These are phyloP conservation scores for Heteromormyrus szaboi DNA, from an alignment of 2,797 vertebrate genomes.

Conservation along the genomic window DNA sequence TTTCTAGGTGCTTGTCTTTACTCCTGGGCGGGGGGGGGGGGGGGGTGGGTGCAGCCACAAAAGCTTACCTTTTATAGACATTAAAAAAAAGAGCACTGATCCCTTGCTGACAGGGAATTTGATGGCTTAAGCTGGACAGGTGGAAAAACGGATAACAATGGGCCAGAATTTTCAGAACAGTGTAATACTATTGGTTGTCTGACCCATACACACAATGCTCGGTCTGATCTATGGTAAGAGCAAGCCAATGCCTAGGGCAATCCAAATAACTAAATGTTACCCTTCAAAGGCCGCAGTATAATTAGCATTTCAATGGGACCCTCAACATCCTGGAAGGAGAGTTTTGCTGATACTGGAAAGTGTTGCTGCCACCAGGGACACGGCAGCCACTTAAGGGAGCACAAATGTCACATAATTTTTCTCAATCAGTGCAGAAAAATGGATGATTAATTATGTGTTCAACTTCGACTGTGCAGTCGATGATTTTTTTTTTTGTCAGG, in stretches of 20 bases:
- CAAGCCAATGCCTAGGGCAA: not conserved
- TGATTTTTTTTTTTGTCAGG: not conserved
- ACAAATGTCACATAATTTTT: not conserved
- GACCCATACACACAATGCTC: not conserved
- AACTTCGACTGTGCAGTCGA: not conserved
- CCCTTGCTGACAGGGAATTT: not conserved
- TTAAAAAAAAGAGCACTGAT: not conserved
- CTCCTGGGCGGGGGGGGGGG: not conserved
- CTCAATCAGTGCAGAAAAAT: conserved; percentile 1
- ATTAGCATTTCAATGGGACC: conserved; percentile 7
- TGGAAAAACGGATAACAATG: not conserved
- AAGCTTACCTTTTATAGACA: not conserved
- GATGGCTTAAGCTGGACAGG: not conserved
- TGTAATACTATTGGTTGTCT: not conserved
- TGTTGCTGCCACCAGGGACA: not conserved
- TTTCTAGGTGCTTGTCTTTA: not conserved
- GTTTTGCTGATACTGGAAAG: conserved; percentile 2
- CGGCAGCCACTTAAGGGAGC: not conserved
- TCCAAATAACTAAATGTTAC: not conserved
- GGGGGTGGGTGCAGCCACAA: not conserved
- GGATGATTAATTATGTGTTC: not conserved
- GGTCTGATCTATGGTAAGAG: not conserved
- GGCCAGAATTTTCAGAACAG: not conserved
- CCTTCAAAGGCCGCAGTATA: not conserved
- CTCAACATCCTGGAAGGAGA: not conserved